Base-by-base conservation (phyloP, 2,888 invertebrate genomes). In the Lydus trimaculatus region DNA sequence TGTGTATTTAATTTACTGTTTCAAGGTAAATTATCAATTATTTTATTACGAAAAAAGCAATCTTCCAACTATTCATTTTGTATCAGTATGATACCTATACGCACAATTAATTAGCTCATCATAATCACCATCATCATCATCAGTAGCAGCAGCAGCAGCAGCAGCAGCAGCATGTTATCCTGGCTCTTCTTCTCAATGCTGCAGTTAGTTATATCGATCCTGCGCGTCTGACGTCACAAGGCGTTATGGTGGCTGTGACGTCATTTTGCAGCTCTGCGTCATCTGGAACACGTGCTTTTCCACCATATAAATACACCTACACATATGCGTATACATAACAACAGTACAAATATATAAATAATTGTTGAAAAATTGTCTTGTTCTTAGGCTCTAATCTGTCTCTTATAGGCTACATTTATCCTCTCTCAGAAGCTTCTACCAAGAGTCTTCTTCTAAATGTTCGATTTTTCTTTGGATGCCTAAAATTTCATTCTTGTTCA, bases 201-300 rank as follows among this genome's bases (percentile, higher is more conserved):
- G 79, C 80, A 80, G 80, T 79, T 79, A 79, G 73, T 75, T 82
- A 80, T 80, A 80, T 79, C 79, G 79, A 81, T 73, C 69, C 68
- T 72, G 62, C 69, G 65, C 71, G 75, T 72, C 80, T 85, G 85
- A 87, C 87, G 87, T 87, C 87, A 87, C 82, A 74, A 82, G 81
- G 77, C 83, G 86, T 86, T 83, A 86, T 86, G 86, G 86, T 86
- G 84, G 78, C 78, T 76, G 82, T 85, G 85, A 86, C 75, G 75
- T 75, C 75, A 73, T 63, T 72, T 75, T 75, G 75, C 75, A 75
- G 75, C 72, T 69, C 71, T 73, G 75, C 73, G 73, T 75, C 73
- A 72, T 73, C 67, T 68, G 67, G 61, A 64, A 68, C 75, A 75
- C 75, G 75, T 75, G 75, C 56, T 71, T 65, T 61, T 66, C 65